Evolutionary conservation across 2,113 vertebrate genomes (phyloP), one percentile per base, ranked within the genome.

Genomic region (Oostethus manadensis): DNA sequence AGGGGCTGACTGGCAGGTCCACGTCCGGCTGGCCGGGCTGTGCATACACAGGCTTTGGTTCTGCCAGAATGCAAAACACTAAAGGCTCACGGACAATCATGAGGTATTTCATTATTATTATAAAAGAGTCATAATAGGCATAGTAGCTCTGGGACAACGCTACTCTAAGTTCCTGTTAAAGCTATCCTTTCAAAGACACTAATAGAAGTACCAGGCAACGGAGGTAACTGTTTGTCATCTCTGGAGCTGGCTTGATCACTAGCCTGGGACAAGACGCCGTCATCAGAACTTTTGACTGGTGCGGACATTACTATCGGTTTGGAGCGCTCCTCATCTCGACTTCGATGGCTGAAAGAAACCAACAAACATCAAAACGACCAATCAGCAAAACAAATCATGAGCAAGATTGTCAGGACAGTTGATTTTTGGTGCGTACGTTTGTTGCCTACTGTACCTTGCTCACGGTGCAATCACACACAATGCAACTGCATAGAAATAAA

Each of bases 1-100:
- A 93, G 1, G 96, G 97, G 76, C 97, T 98, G 60, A 98, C 96
- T 1, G 97, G 97, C 46, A 99, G 91, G 83, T 99, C 97, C 67
- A 99, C 97, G 16, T 99, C 97, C 48, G 97, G 97, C 65, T 99
- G 97, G 44, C 97, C 97, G 61, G 94, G 92, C 77, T 99, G 97
- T 64, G 97, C 95, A 83, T 98, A 99, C 18, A 98, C 94, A 58
- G 96, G 97, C 81, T 99, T 99, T 67, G 95, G 95, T 81, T 99
- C 97, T 99, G 77, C 1, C n/a, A 65, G 76, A 60, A 73, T 10
- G 79, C 22, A 81, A n/a, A 62, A 70, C 45, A 58, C 29, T n/a
- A 14, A 10, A 58, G 21, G 1, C 6, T 50, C 10, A 50, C 8
- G 15, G n/a, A n/a, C n/a, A n/a, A 49, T 23, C 3, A 23, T 20